Base-by-base conservation (phyloP, 1,140 invertebrate genomes). In the Heliconius eleuchia region DNA sequence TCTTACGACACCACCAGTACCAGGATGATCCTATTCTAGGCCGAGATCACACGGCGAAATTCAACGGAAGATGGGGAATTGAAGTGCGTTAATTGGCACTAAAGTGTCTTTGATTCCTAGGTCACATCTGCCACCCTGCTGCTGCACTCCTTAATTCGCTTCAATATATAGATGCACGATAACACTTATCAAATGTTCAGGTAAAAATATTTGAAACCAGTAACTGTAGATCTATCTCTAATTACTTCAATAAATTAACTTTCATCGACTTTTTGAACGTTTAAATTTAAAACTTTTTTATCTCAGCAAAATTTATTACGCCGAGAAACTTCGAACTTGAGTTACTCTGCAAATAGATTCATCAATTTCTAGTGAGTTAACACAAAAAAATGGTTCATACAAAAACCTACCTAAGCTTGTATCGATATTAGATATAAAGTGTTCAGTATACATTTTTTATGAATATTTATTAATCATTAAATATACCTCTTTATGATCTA, bases 161-260 rank as follows among this genome's bases (percentile, higher is more conserved):
- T 52, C 3, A 46, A 16, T 46, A 46, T 46, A 46, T 46, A 16
- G 13, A 46, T 46, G 42, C 42, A 46, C 13, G 42, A 46, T 16
- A 46, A 46, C 13, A 46, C 42, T 46, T 46, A 46, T 46, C 42
- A 46, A 46, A 46, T 46, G 42, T 16, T 46, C 11, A 46, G 42
- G 0, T 19, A 55, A 55, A 55, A 55, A 55, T 18, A 55, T 55
- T 55, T 55, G 52, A 55, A 55, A 18, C 52, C 52, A 6, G 52
- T 66, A 27, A 4, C 60, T 27, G 3, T 66, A 66, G 3, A 30
- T 66, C 60, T 30, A 52, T 9, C n/a, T 66, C 60, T 30, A 52
- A 76, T 79, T 72, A 55, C 73, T 34, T 30, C 37, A 50, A 76
- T 75, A 81, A 73, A 76, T 79, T 70, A 76, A 52, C 39, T 52